These are phyloP conservation scores for Vicugna pacos DNA, from an alignment of 2,113 vertebrate species.

Conservation along the genomic window DNA sequence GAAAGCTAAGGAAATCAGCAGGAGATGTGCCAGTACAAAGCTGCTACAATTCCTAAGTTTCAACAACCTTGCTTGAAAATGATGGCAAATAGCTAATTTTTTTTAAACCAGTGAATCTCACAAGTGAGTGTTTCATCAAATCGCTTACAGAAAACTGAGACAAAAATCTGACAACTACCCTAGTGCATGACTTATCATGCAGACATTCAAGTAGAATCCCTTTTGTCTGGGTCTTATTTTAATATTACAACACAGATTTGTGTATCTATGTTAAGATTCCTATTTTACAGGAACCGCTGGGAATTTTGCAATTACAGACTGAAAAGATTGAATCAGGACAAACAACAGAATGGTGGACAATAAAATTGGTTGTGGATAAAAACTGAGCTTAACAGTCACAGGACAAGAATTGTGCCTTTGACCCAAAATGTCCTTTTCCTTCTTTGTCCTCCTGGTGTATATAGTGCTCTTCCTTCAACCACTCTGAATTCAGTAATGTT, in stretches of 20 bases:
- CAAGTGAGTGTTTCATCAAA: not conserved
- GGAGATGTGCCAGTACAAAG: not conserved
- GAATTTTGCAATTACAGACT: not conserved
- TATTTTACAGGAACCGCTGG: not conserved
- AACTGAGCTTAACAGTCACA: not conserved
- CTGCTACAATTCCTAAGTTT: not conserved
- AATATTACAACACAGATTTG: not conserved
- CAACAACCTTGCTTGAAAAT: constrained; percentile 14
- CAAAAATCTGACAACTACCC: not conserved
- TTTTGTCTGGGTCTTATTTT: not conserved
- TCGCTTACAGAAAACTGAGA: not conserved
- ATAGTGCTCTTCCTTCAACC: not conserved
- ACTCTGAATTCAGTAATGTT: not conserved
- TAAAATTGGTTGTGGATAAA: not conserved
- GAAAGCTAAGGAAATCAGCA: not conserved
- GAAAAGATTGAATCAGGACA: constrained; percentile 1
- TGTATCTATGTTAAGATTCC: not conserved
- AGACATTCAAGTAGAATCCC: not conserved
- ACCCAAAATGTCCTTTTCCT: not conserved
- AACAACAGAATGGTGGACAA: constrained; percentile 4
- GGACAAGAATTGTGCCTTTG: not conserved
- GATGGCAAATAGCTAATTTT: not conserved
- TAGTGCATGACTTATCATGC: not conserved
- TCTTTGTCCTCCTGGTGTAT: not conserved
- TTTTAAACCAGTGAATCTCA: not conserved